Evolutionary conservation across 2,113 vertebrate genomes (phyloP).

Genomic region (Ctenomys sociabilis): DNA sequence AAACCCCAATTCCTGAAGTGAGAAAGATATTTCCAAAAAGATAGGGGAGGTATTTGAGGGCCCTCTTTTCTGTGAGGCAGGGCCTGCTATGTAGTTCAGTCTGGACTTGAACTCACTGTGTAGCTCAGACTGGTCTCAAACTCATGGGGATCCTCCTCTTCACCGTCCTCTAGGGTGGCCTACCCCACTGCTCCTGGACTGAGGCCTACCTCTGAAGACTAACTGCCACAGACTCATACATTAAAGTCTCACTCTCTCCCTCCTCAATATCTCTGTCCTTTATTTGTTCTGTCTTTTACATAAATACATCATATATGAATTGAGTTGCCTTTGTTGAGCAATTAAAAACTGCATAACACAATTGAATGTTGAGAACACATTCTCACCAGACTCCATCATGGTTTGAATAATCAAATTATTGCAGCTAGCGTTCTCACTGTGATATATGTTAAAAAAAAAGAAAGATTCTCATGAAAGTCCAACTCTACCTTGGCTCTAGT

Average conservation of each 20-base stretch:
- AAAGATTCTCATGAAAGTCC: not conserved
- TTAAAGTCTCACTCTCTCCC: not conserved
- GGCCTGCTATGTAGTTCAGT: not conserved
- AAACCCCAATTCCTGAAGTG: not conserved
- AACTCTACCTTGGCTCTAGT: not conserved
- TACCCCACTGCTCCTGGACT: not conserved
- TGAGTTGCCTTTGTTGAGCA: not conserved
- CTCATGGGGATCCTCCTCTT: not conserved
- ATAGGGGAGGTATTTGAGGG: not conserved
- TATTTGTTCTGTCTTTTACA: not conserved
- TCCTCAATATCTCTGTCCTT: not conserved
- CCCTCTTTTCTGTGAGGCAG: not conserved
- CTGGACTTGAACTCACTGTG: not conserved
- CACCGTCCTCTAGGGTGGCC: not conserved
- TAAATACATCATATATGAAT: not conserved
- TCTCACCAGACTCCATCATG: not conserved
- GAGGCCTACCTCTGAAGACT: not conserved
- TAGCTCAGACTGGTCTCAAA: not conserved
- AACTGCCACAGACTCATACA: not conserved
- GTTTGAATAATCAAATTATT: not conserved
- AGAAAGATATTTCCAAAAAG: not conserved
- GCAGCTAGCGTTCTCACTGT: not conserved
- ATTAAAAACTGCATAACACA: not conserved
- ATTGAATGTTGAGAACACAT: not conserved
- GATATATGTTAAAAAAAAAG: not conserved